These are phyloP conservation scores for Leucophenga varia DNA, from an alignment of 1,140 invertebrate species.

Conservation along the genomic window DNA sequence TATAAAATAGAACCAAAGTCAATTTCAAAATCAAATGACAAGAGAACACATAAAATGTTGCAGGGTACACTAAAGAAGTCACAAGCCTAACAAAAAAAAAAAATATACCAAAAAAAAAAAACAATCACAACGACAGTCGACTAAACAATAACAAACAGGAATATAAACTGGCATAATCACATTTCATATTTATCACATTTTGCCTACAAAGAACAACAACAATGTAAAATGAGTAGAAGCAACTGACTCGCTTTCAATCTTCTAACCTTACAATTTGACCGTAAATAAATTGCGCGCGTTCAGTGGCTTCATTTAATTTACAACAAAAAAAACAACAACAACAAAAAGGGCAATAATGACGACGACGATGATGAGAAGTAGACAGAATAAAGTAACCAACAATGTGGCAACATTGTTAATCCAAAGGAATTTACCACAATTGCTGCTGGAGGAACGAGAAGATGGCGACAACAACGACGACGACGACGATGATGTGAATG, in stretches of 20 bases:
- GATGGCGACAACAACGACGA: too few species aligned
- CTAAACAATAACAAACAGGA: slow-evolving; percentile 44
- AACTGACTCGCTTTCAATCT: slow-evolving; percentile 16
- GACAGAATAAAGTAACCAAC: neutral
- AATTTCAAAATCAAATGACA: too few species aligned
- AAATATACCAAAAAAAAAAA: too few species aligned
- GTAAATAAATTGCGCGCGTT: slow-evolving; percentile 43
- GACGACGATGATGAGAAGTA: too few species aligned
- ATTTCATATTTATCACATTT: slow-evolving; percentile 56
- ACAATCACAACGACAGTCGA: slow-evolving; percentile 3
- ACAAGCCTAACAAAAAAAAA: too few species aligned
- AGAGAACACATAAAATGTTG: too few species aligned
- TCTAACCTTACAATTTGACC: slow-evolving; percentile 51
- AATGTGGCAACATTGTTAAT: neutral
- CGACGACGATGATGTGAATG: too few species aligned
- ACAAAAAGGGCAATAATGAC: slow-evolving; percentile 1
- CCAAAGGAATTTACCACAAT: slow-evolving; percentile 28
- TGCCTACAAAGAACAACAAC: slow-evolving; percentile 27
- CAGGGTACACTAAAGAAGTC: too few species aligned
- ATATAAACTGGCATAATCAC: slow-evolving; percentile 47
- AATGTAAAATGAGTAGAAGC: neutral
- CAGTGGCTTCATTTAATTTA: slow-evolving; percentile 1
- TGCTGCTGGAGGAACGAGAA: slow-evolving; percentile 6
- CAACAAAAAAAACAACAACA: neutral
- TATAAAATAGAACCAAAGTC: too few species aligned